A percentile compares a stretch with the other conserved stretches of the same genome.
phyloP scores from a whole-genome alignment of 2,113 vertebrate genomes.

The Arvicanthis niloticus region DNA sequence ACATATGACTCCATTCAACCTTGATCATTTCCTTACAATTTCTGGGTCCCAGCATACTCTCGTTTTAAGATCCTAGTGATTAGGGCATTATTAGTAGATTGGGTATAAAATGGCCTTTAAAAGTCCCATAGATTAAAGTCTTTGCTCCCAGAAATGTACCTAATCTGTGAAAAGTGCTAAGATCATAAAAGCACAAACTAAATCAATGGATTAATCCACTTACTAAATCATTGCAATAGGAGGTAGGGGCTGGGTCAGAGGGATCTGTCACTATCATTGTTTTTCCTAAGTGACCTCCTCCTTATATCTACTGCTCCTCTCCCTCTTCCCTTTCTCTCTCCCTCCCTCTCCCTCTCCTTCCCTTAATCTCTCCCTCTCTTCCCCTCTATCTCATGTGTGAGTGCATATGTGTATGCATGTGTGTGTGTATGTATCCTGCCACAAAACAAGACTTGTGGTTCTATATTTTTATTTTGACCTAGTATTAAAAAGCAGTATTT shows the following conservation, averaged over 20 bases:
- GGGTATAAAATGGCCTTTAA: neutral
- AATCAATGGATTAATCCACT: neutral
- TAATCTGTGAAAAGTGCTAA: neutral
- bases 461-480: neutral
- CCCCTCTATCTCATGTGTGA: neutral
- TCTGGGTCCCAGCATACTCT: neutral
- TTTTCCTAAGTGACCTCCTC: neutral
- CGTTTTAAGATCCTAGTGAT: neutral
- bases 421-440: neutral
- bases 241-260: no score
- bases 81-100: neutral
- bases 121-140: neutral
- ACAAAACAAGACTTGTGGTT: neutral
- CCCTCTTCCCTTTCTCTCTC: no score
- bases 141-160: neutral
- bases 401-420: neutral
- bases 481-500: neutral
- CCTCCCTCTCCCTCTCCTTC: neutral
- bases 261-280: accelerated
- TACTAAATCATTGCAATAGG: neutral
- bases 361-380: neutral
- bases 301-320: no score
- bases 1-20: neutral
- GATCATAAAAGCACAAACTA: neutral
- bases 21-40: neutral